These are phyloP conservation scores for Pterobdella sp. DNA, from an alignment of 2,888 invertebrate genomes.

Conservation along the genomic window DNA sequence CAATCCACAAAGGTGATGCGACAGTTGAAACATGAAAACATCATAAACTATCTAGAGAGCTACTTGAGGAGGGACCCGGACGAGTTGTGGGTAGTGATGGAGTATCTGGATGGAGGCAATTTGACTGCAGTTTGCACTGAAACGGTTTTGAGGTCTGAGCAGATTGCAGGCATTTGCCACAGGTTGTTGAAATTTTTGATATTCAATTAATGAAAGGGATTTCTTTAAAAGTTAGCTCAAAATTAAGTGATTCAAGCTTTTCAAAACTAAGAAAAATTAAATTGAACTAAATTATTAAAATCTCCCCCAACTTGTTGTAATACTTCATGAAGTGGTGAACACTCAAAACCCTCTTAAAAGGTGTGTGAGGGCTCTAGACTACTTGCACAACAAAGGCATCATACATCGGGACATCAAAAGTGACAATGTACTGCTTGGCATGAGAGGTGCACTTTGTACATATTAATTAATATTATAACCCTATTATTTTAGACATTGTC, in stretches of 20 bases:
- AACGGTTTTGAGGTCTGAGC: constrained; percentile 99
- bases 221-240: too few species aligned
- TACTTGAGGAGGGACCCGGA: constrained; percentile 71
- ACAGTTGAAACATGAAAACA: constrained; percentile 76
- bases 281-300: too few species aligned
- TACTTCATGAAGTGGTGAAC: too few species aligned
- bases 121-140: constrained; percentile 99
- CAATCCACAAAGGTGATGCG: constrained; percentile 39
- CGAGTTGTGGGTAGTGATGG: constrained; percentile 84
- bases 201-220: too few species aligned
- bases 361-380: constrained; percentile 86
- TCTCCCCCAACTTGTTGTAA: too few species aligned
- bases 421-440: constrained; percentile 92
- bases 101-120: constrained; percentile 95
- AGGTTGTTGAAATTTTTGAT: constrained; percentile 30
- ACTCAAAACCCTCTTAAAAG: constrained; percentile 52
- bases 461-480: too few species aligned
- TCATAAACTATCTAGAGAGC: constrained; percentile 96
- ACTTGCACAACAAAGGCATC: constrained; percentile 66
- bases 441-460: constrained; percentile 76
- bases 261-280: too few species aligned
- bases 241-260: too few species aligned
- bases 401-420: constrained; percentile 57
- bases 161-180: constrained; percentile 91
- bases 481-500: too few species aligned